A percentile compares a stretch with the other conserved stretches of the same genome.
These are phyloP conservation scores for Crematogaster levior DNA, from an alignment of 2,888 invertebrate genomes.

Conservation along the genomic window DNA sequence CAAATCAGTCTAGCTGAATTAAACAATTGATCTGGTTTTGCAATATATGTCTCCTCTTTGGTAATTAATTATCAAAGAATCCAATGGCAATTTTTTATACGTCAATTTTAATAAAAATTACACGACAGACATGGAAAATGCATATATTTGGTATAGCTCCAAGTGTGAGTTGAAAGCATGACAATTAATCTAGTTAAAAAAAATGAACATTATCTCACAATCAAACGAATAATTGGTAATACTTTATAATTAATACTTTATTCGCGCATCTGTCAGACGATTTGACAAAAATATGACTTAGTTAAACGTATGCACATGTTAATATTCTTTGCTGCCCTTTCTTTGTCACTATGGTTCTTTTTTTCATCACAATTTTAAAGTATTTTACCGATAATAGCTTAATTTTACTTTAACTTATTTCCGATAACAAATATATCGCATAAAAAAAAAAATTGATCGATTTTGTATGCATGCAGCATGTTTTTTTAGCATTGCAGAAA, in stretches of 20 bases:
- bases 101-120: slow-evolving; percentile 1
- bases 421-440: background rate
- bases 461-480: background rate
- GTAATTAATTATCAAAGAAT: background rate
- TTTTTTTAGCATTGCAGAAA: background rate
- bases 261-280: background rate
- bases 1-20: background rate
- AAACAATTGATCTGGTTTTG: background rate
- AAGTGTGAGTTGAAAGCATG: background rate
- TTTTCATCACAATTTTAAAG: background rate
- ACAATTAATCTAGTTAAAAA: background rate
- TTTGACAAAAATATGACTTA: too few species aligned
- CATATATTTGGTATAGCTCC: background rate
- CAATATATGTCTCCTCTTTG: background rate
- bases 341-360: background rate
- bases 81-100: background rate
- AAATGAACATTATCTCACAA: background rate
- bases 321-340: background rate
- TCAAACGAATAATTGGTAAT: background rate
- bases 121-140: background rate
- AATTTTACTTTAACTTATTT: too few species aligned
- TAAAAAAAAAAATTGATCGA: background rate
- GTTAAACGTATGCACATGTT: background rate
- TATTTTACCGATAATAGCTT: background rate
- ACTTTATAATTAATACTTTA: too few species aligned